phyloP scores from a whole-genome alignment of 2,113 vertebrate species.

The Glaucomys volans region DNA sequence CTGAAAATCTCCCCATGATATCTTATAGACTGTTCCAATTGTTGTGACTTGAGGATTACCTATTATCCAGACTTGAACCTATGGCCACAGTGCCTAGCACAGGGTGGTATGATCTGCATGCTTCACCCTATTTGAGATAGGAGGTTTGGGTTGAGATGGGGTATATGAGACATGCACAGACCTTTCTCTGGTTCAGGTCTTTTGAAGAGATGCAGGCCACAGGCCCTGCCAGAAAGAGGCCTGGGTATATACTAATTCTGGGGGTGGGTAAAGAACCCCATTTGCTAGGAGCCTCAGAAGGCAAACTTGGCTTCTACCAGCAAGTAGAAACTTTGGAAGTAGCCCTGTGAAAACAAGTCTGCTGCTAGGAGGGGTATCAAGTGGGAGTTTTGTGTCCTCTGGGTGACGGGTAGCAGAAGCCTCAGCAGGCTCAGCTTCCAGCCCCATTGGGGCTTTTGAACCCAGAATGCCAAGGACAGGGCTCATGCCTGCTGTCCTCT shows the following conservation, averaged over 20 bases:
- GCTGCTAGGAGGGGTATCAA: background rate
- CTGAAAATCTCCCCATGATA: background rate
- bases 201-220: background rate
- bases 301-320: background rate
- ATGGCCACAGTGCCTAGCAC: background rate
- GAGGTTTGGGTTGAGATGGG: too few species aligned
- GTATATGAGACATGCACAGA: background rate
- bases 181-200: background rate
- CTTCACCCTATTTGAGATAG: background rate
- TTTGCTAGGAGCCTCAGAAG: background rate
- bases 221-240: background rate
- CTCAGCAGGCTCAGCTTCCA: background rate
- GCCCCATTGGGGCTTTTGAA: background rate
- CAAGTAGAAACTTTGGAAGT: background rate
- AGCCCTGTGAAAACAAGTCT: background rate
- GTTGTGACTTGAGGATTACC: rapidly evolving
- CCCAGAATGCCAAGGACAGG: too few species aligned
- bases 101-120: background rate
- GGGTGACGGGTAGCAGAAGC: background rate
- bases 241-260: background rate
- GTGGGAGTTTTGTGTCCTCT: too few species aligned
- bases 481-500: background rate
- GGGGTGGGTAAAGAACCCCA: rapidly evolving
- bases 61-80: background rate
- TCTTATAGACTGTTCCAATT: background rate